A percentile compares a stretch with the other conserved stretches of the same genome.
phyloP scores from a whole-genome alignment of 2,113 vertebrate genomes.

The Ceyx cyanopectus region DNA sequence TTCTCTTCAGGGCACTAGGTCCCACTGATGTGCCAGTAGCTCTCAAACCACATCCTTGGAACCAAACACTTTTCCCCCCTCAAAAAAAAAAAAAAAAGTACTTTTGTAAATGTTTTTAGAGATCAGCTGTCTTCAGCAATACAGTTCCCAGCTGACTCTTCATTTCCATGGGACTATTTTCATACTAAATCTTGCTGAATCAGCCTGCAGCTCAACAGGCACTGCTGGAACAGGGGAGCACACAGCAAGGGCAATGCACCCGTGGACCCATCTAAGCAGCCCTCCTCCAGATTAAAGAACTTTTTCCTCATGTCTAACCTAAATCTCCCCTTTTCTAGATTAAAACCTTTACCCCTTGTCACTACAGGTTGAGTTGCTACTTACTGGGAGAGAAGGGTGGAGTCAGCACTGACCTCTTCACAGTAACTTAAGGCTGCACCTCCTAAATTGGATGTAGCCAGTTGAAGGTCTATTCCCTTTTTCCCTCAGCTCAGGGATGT shows the following conservation, averaged over 20 bases:
- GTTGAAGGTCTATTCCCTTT: background rate
- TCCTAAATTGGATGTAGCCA: background rate
- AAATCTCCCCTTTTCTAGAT: background rate
- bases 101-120: background rate
- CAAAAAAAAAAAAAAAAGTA: background rate
- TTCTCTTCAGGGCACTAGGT: background rate
- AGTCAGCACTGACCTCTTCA: background rate
- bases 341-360: background rate
- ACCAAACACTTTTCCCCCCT: fast-evolving
- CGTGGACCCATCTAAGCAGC: background rate
- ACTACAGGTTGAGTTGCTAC: background rate
- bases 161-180: background rate
- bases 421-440: background rate
- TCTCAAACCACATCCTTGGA: background rate
- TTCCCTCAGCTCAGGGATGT: background rate
- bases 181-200: background rate
- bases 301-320: background rate
- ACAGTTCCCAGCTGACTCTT: background rate
- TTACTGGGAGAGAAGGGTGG: background rate
- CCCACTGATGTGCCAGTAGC: background rate
- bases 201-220: background rate
- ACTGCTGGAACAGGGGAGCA: background rate
- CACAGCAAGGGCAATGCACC: fast-evolving
- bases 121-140: background rate
- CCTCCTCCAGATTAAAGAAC: background rate